phyloP scores from a whole-genome alignment of 37 sponge, comb jelly and placozoan genomes.

The Amphimedon queenslandica region DNA sequence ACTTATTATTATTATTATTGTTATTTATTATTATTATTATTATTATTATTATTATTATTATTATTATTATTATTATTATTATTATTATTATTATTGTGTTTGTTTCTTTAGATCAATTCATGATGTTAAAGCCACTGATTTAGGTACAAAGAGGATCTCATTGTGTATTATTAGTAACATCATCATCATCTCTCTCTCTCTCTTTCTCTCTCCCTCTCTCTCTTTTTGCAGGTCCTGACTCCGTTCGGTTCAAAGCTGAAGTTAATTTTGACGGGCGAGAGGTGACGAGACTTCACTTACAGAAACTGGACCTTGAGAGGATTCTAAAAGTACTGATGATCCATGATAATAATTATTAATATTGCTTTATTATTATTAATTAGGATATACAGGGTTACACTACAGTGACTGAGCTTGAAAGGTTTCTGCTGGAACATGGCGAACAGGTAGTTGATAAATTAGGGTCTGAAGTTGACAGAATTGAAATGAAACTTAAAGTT shows the following conservation, averaged over 20 bases:
- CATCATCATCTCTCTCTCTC: too few species aligned
- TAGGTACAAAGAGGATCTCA: conserved; percentile 51
- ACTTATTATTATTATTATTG: neutral
- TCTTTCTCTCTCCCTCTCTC: too few species aligned
- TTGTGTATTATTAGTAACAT: too few species aligned
- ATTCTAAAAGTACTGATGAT: conserved; percentile 32
- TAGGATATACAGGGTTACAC: conserved; percentile 60
- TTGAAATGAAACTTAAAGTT: conserved; percentile 76
- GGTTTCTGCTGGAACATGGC: conserved; percentile 81
- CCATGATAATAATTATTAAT: neutral
- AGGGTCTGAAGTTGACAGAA: conserved; percentile 83
- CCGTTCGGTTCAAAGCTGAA: conserved; percentile 89
- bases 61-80: neutral
- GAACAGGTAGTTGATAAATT: conserved; percentile 83
- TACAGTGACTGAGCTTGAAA: conserved; percentile 72
- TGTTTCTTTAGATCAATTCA: conserved; percentile 78
- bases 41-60: neutral
- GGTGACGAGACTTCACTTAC: conserved; percentile 62
- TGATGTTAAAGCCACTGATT: conserved; percentile 93
- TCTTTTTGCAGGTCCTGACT: conserved; percentile 73
- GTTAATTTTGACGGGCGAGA: conserved; percentile 93
- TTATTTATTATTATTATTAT: neutral
- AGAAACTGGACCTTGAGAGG: conserved; percentile 58
- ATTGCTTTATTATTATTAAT: neutral
- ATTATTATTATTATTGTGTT: neutral